Base-by-base conservation (phyloP, 1,140 invertebrate species). In the Acromyrmex charruanus region DNA sequence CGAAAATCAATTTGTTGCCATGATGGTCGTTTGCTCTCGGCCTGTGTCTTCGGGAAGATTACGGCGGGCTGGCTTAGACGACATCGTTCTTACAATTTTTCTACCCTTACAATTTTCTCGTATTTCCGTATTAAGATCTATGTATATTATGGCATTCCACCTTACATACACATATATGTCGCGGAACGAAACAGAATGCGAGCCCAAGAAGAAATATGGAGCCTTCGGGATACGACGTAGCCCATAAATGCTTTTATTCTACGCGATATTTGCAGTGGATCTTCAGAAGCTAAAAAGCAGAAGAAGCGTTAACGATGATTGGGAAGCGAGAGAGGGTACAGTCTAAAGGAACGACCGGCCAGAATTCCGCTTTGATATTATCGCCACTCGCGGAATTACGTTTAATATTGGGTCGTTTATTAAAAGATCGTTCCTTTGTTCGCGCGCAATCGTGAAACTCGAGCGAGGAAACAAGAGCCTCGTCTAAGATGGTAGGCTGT, bases 171-270 rank as follows among this genome's bases (percentile, higher is more conserved):
- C 31, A 5, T 49, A 49, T 49, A 49, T 7, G 5, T 35, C 31
- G 31, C 31, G 31, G 14, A 53, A 16, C 14, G n/a, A 31, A 80
- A 80, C 44, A 68, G 25, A 68, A 69, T 14, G 28, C 59, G 53
- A 66, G 82, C 31, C n/a, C 51, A 31, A 18, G 18, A 16, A 69
- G 53, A 80, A 88, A 88, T 66, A 39, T 63, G 71, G 55, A 66
- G 59, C 44, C 14, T 7, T 49, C 85, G 58, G 49, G 59, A 81
- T 88, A 88, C 49, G 74, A 77, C 51, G 31, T 14, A 4, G 51
- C 31, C 51, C 66, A 39, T 87, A 74, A 88, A 87, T 68, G 87
- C 77, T 75, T 88, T 87, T 82, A 87, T 87, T 61, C 25, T 16
- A 69, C 25, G 49, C 74, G 77, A 82, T 87, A 87, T 87, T 87